Base-by-base conservation (phyloP, 2,888 invertebrate species). In the Ceratothoa steindachneri region DNA sequence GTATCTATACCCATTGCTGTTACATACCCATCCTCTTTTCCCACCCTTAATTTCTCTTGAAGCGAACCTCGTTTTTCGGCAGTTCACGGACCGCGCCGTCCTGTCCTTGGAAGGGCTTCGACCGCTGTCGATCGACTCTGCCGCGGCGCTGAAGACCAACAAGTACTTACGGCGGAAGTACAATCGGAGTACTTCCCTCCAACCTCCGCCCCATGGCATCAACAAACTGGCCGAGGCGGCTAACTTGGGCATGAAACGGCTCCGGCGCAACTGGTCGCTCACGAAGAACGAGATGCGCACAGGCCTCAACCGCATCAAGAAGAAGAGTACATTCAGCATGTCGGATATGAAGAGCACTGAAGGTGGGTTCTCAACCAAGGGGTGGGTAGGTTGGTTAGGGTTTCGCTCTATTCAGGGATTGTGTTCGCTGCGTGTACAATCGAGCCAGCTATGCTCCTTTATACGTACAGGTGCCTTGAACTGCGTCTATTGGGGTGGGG, bases 151-250 rank as follows among this genome's bases (percentile, higher is more conserved):
- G 24, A 24, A 4, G 67, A 67, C 30, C 9, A 27, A 29, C 2
- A 29, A 67, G 2, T 67, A 29, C 5, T n/a, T 67, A n/a, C 29
- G 30, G 2, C 71, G 66, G 15, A 64, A 71, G 30, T 51, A 51
- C 66, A 71, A 41, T 22, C 66, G 65, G 1, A 64, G 66, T n/a
- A 51, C 31, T 5, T 51, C 65, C 22, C 27, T 28, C 19, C 66
- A 64, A 7, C 30, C 24, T 1, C n/a, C n/a, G n/a, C 52, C 55
- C 24, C 89, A 90, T 84, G 89, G 90, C 0, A 87, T 91, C 24
- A 89, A 88, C 0, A 87, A 88, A 82, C 86, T 89, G 80, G 88
- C 88, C n/a, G 88, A 87, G 81, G 88, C 88, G 0, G 89, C 89
- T 2, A 85, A 85, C 12, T 85, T 85, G 81, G 89, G 88, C 82